Percentiles rank a stretch among this genome's conserved stretches.
Evolutionary conservation across 2,113 vertebrate genomes (phyloP).

Genomic region (Lepus timidus): DNA sequence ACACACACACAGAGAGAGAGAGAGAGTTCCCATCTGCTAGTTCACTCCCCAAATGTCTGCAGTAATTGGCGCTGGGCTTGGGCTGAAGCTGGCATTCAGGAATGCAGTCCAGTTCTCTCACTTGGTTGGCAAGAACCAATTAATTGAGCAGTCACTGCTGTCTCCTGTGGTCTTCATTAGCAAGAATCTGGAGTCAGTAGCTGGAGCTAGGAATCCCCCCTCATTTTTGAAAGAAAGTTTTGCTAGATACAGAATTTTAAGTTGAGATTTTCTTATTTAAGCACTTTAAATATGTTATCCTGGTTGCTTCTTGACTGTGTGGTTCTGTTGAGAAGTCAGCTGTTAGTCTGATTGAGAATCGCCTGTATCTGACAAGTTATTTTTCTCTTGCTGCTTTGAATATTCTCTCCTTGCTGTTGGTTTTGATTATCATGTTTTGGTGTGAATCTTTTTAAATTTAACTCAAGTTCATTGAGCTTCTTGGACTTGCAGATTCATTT

Average conservation of each 20-base stretch:
- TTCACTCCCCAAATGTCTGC: too few relatives aligned
- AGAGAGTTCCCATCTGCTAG: too few relatives aligned
- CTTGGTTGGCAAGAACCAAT: too few relatives aligned
- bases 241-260: neutral
- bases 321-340: neutral
- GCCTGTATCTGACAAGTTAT: neutral
- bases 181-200: too few relatives aligned
- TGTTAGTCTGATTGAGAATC: neutral
- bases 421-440: neutral
- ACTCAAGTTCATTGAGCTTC: neutral
- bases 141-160: too few relatives aligned
- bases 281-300: neutral
- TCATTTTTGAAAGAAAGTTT: neutral
- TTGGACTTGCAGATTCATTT: neutral
- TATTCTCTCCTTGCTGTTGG: neutral
- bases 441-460: neutral
- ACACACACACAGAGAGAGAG: too few relatives aligned
- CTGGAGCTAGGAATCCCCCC: neutral
- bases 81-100: too few relatives aligned
- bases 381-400: neutral
- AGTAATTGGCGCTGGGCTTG: too few relatives aligned
- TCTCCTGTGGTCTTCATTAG: too few relatives aligned
- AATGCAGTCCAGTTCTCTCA: too few relatives aligned
- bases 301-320: neutral
- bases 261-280: neutral